Evolutionary conservation across 2,113 vertebrate genomes (phyloP).

Genomic region (Ceuthmochares aereus): DNA sequence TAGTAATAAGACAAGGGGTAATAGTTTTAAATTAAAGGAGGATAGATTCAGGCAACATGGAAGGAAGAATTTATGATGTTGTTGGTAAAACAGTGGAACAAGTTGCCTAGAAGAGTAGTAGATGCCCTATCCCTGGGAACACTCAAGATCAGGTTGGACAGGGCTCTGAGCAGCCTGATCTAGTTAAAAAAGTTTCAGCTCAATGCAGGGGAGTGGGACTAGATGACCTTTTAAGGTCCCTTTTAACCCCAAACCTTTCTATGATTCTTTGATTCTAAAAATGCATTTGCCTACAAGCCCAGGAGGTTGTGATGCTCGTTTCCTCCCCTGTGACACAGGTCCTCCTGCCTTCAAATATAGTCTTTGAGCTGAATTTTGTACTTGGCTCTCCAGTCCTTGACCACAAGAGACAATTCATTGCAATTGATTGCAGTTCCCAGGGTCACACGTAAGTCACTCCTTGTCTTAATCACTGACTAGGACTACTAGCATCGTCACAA

Average conservation of each 20-base stretch:
- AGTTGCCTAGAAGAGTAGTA: not conserved
- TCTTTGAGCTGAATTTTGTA: not conserved
- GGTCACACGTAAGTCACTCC: not conserved
- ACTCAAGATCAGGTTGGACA: too few relatives aligned
- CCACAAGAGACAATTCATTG: not conserved
- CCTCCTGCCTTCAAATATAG: not conserved
- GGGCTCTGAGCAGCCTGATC: too few relatives aligned
- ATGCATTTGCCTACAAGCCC: not conserved
- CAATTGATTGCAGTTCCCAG: not conserved
- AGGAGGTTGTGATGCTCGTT: not conserved
- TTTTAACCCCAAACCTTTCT: not conserved
- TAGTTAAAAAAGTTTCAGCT: too few relatives aligned
- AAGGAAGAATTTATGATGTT: fast-evolving
- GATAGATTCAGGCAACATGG: not conserved
- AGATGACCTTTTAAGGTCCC: not conserved
- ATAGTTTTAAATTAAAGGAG: not conserved
- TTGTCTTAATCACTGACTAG: not conserved
- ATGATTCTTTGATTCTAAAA: not conserved
- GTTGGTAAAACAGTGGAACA: not conserved
- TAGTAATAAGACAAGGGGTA: not conserved
- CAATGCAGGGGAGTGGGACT: too few relatives aligned
- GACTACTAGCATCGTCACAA: not conserved
- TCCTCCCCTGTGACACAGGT: not conserved
- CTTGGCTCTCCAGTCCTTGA: not conserved
- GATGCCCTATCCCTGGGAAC: not conserved